Evolutionary conservation across 1,140 invertebrate genomes (phyloP).

Genomic region (Aphelinus certus): DNA sequence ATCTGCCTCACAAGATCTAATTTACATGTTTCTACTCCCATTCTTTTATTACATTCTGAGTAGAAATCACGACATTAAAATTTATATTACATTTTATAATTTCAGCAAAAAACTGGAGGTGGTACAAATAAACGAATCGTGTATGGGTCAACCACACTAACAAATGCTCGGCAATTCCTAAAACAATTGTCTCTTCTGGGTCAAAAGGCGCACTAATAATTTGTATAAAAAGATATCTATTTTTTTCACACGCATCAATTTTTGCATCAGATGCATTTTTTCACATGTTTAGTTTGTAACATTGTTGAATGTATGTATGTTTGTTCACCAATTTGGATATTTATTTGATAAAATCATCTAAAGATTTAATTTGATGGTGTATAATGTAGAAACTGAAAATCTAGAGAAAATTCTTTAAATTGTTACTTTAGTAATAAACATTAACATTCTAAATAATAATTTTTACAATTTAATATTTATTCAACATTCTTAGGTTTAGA

Average conservation of each 20-base stretch:
- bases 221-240: slow-evolving; percentile 31
- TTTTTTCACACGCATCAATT: slow-evolving; percentile 12
- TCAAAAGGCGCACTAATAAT: slow-evolving; percentile 73
- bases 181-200: slow-evolving; percentile 85
- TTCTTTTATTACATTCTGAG: slow-evolving; percentile 17
- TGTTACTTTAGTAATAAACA: slow-evolving; percentile 38
- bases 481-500: slow-evolving; percentile 30
- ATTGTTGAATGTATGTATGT: slow-evolving; percentile 6
- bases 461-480: slow-evolving; percentile 27
- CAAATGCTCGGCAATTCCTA: slow-evolving; percentile 92
- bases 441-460: slow-evolving; percentile 33
- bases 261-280: slow-evolving; percentile 20
- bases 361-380: slow-evolving; percentile 19
- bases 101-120: slow-evolving; percentile 76
- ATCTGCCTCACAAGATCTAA: background rate
- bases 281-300: slow-evolving; percentile 19
- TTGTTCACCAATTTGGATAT: slow-evolving; percentile 13
- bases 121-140: slow-evolving; percentile 83
- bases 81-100: slow-evolving; percentile 39
- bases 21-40: background rate
- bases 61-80: slow-evolving; percentile 38
- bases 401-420: slow-evolving; percentile 16
- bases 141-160: slow-evolving; percentile 93
- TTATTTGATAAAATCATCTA: slow-evolving; percentile 29
- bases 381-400: slow-evolving; percentile 33